These are phyloP conservation scores for Brachionus rotundiformis DNA, from an alignment of 1,140 invertebrate species.

Conservation along the genomic window DNA sequence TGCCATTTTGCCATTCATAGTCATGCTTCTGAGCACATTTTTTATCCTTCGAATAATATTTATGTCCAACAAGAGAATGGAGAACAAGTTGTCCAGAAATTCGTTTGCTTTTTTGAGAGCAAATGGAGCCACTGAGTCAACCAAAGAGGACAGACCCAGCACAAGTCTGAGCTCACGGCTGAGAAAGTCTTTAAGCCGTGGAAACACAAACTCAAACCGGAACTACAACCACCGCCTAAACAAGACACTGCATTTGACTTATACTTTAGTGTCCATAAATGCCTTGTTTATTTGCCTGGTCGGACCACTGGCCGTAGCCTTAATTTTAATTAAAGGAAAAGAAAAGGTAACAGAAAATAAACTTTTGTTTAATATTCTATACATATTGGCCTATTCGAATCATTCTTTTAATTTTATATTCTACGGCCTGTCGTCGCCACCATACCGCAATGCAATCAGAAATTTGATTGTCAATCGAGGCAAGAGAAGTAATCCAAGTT, in stretches of 20 bases:
- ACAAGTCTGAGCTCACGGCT: neutral
- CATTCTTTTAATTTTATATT: conserved; percentile 52
- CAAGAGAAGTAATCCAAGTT: neutral
- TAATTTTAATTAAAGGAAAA: conserved; percentile 16
- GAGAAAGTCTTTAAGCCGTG: neutral
- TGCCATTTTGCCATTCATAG: conserved; percentile 43
- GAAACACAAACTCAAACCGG: neutral
- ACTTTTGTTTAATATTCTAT: neutral
- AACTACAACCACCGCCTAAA: neutral
- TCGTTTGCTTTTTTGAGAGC: neutral
- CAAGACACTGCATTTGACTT: conserved; percentile 48
- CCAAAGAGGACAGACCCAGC: neutral
- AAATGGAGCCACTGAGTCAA: neutral
- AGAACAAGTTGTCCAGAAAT: neutral
- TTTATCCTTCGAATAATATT: conserved; percentile 45
- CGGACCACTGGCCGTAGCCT: conserved; percentile 26
- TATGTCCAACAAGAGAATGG: conserved; percentile 19
- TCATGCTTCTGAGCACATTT: conserved; percentile 15
- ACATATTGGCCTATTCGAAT: conserved; percentile 46
- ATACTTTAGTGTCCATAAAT: conserved; percentile 34
- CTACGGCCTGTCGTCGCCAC: conserved; percentile 46
- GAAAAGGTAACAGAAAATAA: conserved; percentile 21
- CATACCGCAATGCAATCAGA: conserved; percentile 41
- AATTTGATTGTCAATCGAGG: neutral
- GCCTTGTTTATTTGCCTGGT: conserved; percentile 35